Evolutionary conservation across 2,797 vertebrate species (phyloP).

Genomic region (Galaxias olidus): DNA sequence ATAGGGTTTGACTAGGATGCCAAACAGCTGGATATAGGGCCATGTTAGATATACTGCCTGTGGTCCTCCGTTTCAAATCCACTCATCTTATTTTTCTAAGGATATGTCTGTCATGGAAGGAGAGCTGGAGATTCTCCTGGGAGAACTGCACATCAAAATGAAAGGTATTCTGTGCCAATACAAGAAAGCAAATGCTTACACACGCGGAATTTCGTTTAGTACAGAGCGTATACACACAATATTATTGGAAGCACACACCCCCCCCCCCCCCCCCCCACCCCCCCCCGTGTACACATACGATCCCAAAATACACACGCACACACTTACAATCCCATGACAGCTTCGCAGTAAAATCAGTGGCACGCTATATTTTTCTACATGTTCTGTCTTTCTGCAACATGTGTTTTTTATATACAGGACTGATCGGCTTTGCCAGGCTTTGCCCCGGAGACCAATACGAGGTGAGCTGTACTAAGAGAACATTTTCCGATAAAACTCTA

Average conservation of each 20-base stretch:
- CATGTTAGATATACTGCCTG: too few relatives aligned
- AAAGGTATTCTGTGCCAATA: constrained; percentile 78
- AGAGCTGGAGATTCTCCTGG: constrained; percentile 88
- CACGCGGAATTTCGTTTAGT: neutral
- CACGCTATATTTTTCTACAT: too few relatives aligned
- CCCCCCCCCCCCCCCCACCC: too few relatives aligned
- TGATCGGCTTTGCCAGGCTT: constrained; percentile 94
- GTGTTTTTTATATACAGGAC: constrained; percentile 72
- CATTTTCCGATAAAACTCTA: too few relatives aligned
- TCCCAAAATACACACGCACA: neutral
- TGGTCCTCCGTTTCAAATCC: too few relatives aligned
- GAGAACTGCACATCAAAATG: constrained; percentile 95
- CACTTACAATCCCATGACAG: too few relatives aligned
- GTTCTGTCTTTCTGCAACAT: constrained; percentile 10
- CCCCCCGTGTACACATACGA: neutral
- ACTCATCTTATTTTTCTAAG: constrained; percentile 64
- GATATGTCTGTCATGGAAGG: constrained; percentile 93
- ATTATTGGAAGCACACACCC: too few relatives aligned
- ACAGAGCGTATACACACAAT: neutral
- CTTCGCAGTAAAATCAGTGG: too few relatives aligned
- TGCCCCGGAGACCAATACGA: constrained; percentile 97
- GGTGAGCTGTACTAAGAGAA: constrained; percentile 68
- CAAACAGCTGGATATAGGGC: too few relatives aligned
- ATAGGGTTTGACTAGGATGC: too few relatives aligned
- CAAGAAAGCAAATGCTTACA: neutral